Evolutionary conservation across 2,113 vertebrate species (phyloP), one percentile per base, ranked within the genome.

Genomic region (Scopus umbretta): DNA sequence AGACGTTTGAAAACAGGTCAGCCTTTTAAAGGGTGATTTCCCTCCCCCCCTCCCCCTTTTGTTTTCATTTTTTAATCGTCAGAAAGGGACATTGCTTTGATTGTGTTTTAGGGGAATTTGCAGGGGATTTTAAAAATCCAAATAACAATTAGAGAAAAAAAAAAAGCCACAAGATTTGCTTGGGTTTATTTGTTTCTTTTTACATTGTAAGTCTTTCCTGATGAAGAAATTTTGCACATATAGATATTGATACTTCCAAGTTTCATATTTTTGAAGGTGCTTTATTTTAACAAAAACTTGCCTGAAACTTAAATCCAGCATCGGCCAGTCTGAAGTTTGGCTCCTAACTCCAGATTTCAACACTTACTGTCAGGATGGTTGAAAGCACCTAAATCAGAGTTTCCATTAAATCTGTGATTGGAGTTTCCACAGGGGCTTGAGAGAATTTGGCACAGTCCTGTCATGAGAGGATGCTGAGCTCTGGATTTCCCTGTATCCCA

Each of bases 61-160:
- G 62, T 59, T 80, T 93, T 88, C 40, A 4, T 34, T 70, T 96
- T 86, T 59, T 47, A 49, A 22, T 47, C 2, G 3, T 61, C 71
- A 66, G 34, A 25, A 76, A 66, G 27, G 74, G 74, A 67, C 94
- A 43, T 16, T 42, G 82, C 62, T 61, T 25, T 3, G 20, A 56
- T 73, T 90, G 88, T 70, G 45, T 20, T 94, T 83, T 15, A 66
- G 72, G 21, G 88, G 90, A 90, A 73, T 93, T 97, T 84, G 68
- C 80, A 78, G 38, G 59, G 89, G 80, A 71, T 81, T 92, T 95
- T 23, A 66, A 68, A 94, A 94, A 63, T 55, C 75, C 75, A 73
- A 83, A 47, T 55, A 71, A 80, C 63, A 80, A 75, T 50, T 17
- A 76, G 55, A n/a, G 72, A 80, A 75, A 80, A 76, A 12, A 40